Evolutionary conservation across 2,888 invertebrate species (phyloP), one percentile per base, ranked within the genome.

Genomic region (Thelaira solivaga): DNA sequence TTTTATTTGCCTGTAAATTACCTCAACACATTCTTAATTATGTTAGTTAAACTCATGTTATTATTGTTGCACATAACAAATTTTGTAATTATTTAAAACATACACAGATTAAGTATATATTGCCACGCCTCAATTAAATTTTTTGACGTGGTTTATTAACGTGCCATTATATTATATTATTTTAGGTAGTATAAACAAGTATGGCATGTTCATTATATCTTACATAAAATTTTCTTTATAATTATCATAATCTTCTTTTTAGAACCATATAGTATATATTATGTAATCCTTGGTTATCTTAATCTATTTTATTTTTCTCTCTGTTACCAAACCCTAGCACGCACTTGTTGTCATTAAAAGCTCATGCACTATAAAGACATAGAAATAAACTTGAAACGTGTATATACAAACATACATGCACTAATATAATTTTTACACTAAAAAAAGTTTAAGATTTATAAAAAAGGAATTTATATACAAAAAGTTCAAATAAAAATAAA

Each of bases 281-380:
- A 84, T 83, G 84, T 86, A 85, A 84, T 85, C 85, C 84, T 84
- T 84, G 83, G 84, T 84, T 85, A 86, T 86, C 86, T 85, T 83
- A 85, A 86, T 86, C 84, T 85, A 81, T 81, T 80, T 72, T 65
- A 49, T 72, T 61, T 36, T 68, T 65, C 76, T 22, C 34, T 16
- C n/a, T 68, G 4, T 47, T 47, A 22, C 45, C 65, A 26, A 59
- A 51, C 45, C 36, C 59, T 36, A 62, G 24, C 68, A 69, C 77
- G 67, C 76, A 74, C 51, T 59, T 65, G 55, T 49, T 69, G 69
- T 69, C 49, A 51, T 26, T 36, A 43, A 47, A 65, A 59, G 26
- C 43, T 47, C 34, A 36, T 41, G 26, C 31, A 61, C n/a, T 1
- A 55, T 47, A 20, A 34, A 29, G 34, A 53, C 41, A 61, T 41